A percentile compares a stretch with the other conserved stretches of the same genome.
Evolutionary conservation across 2,888 invertebrate genomes (phyloP).

Genomic region (Helleia helle): DNA sequence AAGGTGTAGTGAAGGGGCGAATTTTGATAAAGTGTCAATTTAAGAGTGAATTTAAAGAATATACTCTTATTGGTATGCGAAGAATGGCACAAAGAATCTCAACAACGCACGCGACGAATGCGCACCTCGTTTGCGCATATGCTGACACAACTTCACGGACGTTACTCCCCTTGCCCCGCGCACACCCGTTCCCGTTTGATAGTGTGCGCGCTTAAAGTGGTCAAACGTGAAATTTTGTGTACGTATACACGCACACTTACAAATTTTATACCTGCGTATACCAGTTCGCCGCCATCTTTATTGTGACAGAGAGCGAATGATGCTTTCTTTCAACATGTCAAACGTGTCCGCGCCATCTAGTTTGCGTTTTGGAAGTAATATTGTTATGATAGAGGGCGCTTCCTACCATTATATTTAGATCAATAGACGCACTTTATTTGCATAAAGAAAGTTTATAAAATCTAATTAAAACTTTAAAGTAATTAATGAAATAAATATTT

Average conservation of each 20-base stretch:
- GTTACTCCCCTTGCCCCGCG: slow-evolving; percentile 69
- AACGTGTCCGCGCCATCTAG: slow-evolving; percentile 23
- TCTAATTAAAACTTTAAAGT: too few species aligned
- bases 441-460: neutral
- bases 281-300: slow-evolving; percentile 68
- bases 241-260: slow-evolving; percentile 57
- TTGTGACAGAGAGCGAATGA: slow-evolving; percentile 42
- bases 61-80: slow-evolving; percentile 91
- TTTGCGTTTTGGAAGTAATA: neutral
- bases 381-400: neutral
- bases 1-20: slow-evolving; percentile 76
- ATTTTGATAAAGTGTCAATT: slow-evolving; percentile 79
- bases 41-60: slow-evolving; percentile 82
- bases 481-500: too few species aligned
- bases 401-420: neutral
- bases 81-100: slow-evolving; percentile 98
- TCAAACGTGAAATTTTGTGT: slow-evolving; percentile 72
- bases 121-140: slow-evolving; percentile 88
- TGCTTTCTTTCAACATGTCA: slow-evolving; percentile 31
- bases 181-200: slow-evolving; percentile 47
- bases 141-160: slow-evolving; percentile 80
- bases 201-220: slow-evolving; percentile 65
- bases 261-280: slow-evolving; percentile 62
- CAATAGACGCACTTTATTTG: slow-evolving; percentile 2
- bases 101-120: slow-evolving; percentile 92